Conservation (phyloP, 2,113 vertebrate genomes). For the Myotis lucifugus region DNA sequence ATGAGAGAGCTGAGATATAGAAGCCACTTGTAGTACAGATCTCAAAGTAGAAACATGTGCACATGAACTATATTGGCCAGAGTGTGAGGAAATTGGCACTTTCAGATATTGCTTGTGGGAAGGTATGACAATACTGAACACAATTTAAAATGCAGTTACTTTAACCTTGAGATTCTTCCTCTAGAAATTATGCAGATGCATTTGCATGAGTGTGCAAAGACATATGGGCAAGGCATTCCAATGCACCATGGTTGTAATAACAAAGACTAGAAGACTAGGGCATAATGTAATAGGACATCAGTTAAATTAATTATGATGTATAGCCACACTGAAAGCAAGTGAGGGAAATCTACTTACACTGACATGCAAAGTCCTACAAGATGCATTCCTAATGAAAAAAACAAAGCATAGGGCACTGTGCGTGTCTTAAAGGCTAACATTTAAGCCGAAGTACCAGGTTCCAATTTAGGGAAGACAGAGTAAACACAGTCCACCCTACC, state of each 20-base stretch:
- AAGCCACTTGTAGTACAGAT: background rate
- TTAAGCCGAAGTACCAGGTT: background rate
- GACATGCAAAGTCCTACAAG: background rate
- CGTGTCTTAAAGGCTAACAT: background rate
- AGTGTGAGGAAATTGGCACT: background rate
- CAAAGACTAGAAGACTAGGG: background rate
- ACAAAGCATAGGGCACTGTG: background rate
- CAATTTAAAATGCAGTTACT: background rate
- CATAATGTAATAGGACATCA: background rate
- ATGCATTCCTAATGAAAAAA: background rate
- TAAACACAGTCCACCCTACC: background rate
- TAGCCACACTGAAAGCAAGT: background rate
- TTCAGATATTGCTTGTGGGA: background rate
- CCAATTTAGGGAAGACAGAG: background rate
- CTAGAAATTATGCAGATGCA: background rate
- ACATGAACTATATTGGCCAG: background rate
- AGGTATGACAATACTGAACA: background rate
- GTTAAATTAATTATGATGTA: background rate
- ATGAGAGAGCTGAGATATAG: background rate
- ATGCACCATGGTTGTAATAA: background rate
- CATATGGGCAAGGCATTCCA: background rate
- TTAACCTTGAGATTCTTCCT: conserved; percentile 7
- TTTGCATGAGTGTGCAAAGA: background rate
- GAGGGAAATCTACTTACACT: background rate
- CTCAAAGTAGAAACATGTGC: background rate